A percentile compares a stretch with the other conserved stretches of the same genome.
These are phyloP conservation scores for Thyatira batis DNA, from an alignment of 2,888 invertebrate genomes.

Conservation along the genomic window DNA sequence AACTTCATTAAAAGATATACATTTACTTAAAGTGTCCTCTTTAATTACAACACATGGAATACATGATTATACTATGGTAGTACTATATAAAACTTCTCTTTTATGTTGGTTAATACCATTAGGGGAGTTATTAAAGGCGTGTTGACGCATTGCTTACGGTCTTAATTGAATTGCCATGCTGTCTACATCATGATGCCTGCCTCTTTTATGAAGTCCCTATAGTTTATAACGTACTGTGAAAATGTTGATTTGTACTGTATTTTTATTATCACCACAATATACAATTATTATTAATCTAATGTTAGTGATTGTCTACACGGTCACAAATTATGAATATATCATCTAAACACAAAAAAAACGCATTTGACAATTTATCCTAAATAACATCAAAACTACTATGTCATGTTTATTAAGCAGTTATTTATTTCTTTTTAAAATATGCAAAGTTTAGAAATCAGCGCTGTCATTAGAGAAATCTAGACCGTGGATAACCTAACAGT, in stretches of 20 bases:
- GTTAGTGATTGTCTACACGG: too few relatives aligned
- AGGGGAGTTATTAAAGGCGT: conserved; percentile 30
- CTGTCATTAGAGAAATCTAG: conserved; percentile 4
- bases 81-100: neutral
- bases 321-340: too few relatives aligned
- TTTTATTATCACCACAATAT: too few relatives aligned
- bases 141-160: conserved; percentile 34
- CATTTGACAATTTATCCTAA: neutral
- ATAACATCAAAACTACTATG: too few relatives aligned
- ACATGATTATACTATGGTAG: neutral
- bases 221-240: neutral
- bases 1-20: too few relatives aligned
- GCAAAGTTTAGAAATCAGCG: conserved; percentile 5
- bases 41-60: neutral
- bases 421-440: too few relatives aligned
- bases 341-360: too few relatives aligned
- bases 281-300: too few relatives aligned
- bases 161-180: conserved; percentile 29
- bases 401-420: too few relatives aligned
- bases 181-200: neutral
- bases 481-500: neutral
- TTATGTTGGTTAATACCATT: conserved; percentile 30
- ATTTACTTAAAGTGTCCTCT: neutral
- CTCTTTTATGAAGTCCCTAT: neutral
- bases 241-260: too few relatives aligned